These are phyloP conservation scores for Cottus gobio DNA, from an alignment of 2,113 vertebrate species.

Conservation along the genomic window DNA sequence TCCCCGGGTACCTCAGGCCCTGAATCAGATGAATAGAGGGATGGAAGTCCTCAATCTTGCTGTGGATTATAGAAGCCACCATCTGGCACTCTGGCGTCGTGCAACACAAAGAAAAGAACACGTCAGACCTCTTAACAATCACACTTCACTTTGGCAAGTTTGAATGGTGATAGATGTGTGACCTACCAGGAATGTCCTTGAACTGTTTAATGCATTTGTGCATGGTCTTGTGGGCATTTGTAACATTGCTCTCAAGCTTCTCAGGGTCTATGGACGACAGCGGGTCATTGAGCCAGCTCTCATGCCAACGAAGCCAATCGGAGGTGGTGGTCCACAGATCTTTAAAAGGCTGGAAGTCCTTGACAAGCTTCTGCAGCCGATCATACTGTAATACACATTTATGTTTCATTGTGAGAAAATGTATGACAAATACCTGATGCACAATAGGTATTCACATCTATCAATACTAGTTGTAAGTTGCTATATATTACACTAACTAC, in stretches of 20 bases:
- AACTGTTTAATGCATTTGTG: slow-evolving; percentile 91
- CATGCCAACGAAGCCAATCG: slow-evolving; percentile 89
- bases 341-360: slow-evolving; percentile 90
- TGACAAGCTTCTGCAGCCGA: slow-evolving; percentile 84
- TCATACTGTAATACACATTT: slow-evolving; percentile 83
- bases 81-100: slow-evolving; percentile 84
- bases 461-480: too few species aligned
- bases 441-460: background rate
- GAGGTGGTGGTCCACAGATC: slow-evolving; percentile 94
- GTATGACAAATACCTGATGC: background rate
- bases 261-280: slow-evolving; percentile 88
- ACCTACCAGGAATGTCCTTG: slow-evolving; percentile 89
- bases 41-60: slow-evolving; percentile 89
- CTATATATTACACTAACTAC: too few species aligned
- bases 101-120: slow-evolving; percentile 4
- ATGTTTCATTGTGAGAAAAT: slow-evolving; percentile 8
- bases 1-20: slow-evolving; percentile 89
- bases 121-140: background rate
- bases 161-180: background rate
- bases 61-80: slow-evolving; percentile 83
- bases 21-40: slow-evolving; percentile 89
- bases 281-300: slow-evolving; percentile 91
- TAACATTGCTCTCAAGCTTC: slow-evolving; percentile 88
- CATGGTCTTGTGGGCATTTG: slow-evolving; percentile 87
- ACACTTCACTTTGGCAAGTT: background rate